Evolutionary conservation across 64 coral and sea anemone genomes (phyloP), one percentile per base, ranked within the genome.

Genomic region (Montipora capricornis): DNA sequence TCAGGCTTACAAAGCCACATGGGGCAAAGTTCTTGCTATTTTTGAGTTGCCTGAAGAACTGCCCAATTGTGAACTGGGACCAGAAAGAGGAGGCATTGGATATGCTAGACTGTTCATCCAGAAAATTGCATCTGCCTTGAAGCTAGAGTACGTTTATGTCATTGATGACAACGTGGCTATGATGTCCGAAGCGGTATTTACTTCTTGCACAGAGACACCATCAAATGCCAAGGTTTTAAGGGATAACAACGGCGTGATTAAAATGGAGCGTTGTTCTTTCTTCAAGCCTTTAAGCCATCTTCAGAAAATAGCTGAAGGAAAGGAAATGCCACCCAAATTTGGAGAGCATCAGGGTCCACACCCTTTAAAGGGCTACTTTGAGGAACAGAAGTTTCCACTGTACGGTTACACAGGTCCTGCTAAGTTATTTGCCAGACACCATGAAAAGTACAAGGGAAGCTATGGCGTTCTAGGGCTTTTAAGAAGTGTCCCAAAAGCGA

Each of bases 341-440:
- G 47, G 24, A 24, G 9, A 4, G 14, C 6, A 58, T 3, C 62
- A 15, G 20, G 49, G 75, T 24, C 24, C 71, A 19, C 87, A 69
- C 47, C 74, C 76, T 58, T 64, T 80, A 19, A 79, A 44, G 13
- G 9, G 29, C 13, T 16, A 92, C 37, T 62, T 78, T 19, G 10
- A 64, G 76, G 52, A 20, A 5, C 19, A 78, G 10, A 20, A 45
- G 4, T 86, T 92, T 78, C 91, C 91, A 47, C 55, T 85, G 29
- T 92, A 92, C 29, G 78, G 81, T 59, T 92, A 86, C 73, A 92
- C 91, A 3, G 91, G 91, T 20, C 91, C 91, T 77, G 91, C 91
- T 7, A 78, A 74, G 22, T 17, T 92, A 45, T 77, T 44, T 11
- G 37, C 75, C 12, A 19, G 67, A 8, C 67, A 73, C 9, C 52